Evolutionary conservation across 2,888 invertebrate species (phyloP), one percentile per base, ranked within the genome.

Genomic region (Drosophila hamatofila): DNA sequence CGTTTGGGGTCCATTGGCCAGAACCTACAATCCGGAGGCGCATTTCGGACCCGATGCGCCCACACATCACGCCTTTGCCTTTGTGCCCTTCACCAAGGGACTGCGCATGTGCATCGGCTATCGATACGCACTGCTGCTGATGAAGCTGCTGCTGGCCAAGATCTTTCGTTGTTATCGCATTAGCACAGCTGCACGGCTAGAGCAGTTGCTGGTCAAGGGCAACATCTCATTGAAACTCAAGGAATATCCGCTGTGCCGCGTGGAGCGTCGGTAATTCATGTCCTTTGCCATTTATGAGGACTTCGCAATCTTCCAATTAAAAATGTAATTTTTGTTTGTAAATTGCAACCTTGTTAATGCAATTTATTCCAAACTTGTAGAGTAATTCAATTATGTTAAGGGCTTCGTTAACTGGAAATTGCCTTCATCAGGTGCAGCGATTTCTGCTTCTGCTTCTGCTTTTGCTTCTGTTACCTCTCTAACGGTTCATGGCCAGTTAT

Each of bases 51-150:
- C 77, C 0, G 74, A 76, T 14, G 82, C 88, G 0, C 25, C 76
- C 1, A 14, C n/a, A 51, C 81, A 51, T 23, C 90, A 90, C 71
- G 78, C 92, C 1, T 92, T 91, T 42, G 91, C 92, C 18, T 92
- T 88, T 72, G 75, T 92, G 51, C 93, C 92, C 0, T 92, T 92
- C 66, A 91, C 91, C 0, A 92, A 91, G 55, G 92, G 92, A 16
- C 68, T 91, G 44, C 85, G 92, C 27, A 92, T 91, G 92, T 92
- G 92, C 66, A 92, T 92, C 58, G 92, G 92, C 30, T 91, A 92
- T 62, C 91, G 92, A 3, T 92, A 92, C 75, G 92, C 92, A 0
- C 69, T 88, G 63, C 77, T 91, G 70, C 72, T 92, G 18, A 90
- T 92, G 91, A 92, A 92, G 58, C 66, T 91, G 62, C 68, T 92